Base-by-base conservation (phyloP, 2,113 vertebrate genomes). In the Stigmatopora nigra region DNA sequence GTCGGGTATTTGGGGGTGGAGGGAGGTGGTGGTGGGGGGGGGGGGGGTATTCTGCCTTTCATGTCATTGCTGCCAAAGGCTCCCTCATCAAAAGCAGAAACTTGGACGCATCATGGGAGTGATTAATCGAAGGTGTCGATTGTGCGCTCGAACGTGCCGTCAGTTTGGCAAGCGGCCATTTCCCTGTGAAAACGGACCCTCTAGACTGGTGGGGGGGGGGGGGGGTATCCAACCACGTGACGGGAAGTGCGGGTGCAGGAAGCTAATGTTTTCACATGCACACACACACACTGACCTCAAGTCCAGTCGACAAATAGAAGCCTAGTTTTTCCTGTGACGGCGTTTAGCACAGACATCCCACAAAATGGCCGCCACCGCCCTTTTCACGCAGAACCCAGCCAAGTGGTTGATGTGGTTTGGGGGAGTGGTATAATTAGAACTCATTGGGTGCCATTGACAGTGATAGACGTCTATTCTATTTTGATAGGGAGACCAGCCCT, bases 161-260 rank as follows among this genome's bases (percentile, higher is more conserved):
- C 13, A 7, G 22, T 56, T 31, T 56, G 25, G 22, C 22, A 6
- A 15, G 22, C 7, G 22, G 22, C 53, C 53, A 56, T 56, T 56
- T 56, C 25, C 11, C 25, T 15, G 53, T 25, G 53, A 56, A 31
- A 56, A 56, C 25, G 12, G 22, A 56, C 7, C 22, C 53, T 31
- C 25, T 1, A 14, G 7, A 14, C 13, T 15, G 53, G 25, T 31
- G 4, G 22, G 53, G 13, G 12, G 51, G 35, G 31, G 15, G 45
- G 13, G 12, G 51, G 35, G 31, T 13, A 38, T 16, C 25, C 25
- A 70, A 66, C 53, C 82, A 88, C 62, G 72, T 85, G 78, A 84
- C 82, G 84, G 83, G 81, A 85, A 83, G 74, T 41, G 60, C 44
- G 61, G 80, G 76, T 82, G 74, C 78, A 79, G 72, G 64, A 48